Conservation (phyloP, 2,113 vertebrate species). For the Dasyprocta punctata region DNA sequence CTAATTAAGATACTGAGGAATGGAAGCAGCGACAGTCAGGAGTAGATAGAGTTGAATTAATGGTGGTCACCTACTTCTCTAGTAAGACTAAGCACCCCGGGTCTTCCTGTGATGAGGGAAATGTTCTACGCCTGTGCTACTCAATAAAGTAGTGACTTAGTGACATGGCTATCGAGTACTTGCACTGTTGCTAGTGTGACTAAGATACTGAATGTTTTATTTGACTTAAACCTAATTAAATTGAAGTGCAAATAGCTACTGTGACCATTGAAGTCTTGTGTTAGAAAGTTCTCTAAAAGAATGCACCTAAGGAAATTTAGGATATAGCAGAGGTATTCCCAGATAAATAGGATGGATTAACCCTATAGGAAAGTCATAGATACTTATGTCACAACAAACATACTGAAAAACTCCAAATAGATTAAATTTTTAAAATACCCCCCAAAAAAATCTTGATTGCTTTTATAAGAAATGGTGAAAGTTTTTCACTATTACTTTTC, state of each 20-base stretch:
- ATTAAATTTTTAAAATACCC: neutral
- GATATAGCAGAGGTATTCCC: neutral
- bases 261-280: neutral
- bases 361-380: neutral
- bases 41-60: neutral
- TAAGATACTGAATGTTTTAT: neutral
- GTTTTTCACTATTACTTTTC: neutral
- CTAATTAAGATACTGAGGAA: neutral
- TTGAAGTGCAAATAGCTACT: neutral
- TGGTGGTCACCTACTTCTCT: neutral
- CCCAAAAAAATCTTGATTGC: neutral
- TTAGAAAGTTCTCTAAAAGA: neutral
- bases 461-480: neutral
- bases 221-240: constrained; percentile 3
- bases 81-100: neutral
- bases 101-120: neutral
- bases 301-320: neutral
- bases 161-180: neutral
- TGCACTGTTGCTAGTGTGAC: neutral
- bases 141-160: neutral
- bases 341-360: neutral
- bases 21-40: neutral
- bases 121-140: neutral
- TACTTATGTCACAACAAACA: neutral
- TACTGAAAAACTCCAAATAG: neutral